phyloP scores from a whole-genome alignment of 92 coral and sea anemone genomes.

The Heteractis magnifica region DNA sequence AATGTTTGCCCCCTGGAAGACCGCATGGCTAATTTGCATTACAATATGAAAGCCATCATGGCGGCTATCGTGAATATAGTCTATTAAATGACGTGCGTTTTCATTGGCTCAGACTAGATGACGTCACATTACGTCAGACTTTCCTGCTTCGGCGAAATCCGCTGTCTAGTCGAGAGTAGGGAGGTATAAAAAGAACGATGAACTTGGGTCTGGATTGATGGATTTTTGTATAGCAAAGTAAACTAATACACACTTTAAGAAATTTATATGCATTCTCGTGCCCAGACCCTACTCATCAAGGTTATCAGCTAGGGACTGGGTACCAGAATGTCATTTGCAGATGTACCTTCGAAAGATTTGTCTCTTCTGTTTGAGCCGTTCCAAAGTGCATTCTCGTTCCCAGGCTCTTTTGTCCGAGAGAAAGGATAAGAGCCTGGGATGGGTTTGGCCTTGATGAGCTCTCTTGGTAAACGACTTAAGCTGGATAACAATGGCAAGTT shows the following conservation, averaged over 20 bases:
- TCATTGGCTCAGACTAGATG: not conserved
- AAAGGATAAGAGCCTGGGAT: no score
- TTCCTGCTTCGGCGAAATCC: no score
- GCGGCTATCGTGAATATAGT: no score
- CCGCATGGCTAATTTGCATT: no score
- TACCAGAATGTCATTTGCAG: not conserved
- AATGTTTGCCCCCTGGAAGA: no score
- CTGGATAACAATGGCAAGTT: not conserved
- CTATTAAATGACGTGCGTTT: not conserved
- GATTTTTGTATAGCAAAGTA: not conserved
- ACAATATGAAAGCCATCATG: no score
- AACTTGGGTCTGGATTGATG: constrained; percentile 1
- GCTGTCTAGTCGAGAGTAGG: no score
- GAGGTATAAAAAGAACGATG: not conserved
- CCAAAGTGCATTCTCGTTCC: not conserved
- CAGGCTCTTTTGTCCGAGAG: not conserved
- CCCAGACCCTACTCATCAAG: no score
- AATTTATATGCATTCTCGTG: not conserved
- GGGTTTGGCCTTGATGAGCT: no score
- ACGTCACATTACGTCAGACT: no score
- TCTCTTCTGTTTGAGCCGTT: constrained; percentile 2
- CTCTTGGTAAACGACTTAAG: not conserved
- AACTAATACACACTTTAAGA: not conserved
- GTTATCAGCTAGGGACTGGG: no score
- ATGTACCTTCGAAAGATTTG: not conserved